phyloP scores from a whole-genome alignment of 1,140 invertebrate species.

The Ceratoteleas bidentatus region DNA sequence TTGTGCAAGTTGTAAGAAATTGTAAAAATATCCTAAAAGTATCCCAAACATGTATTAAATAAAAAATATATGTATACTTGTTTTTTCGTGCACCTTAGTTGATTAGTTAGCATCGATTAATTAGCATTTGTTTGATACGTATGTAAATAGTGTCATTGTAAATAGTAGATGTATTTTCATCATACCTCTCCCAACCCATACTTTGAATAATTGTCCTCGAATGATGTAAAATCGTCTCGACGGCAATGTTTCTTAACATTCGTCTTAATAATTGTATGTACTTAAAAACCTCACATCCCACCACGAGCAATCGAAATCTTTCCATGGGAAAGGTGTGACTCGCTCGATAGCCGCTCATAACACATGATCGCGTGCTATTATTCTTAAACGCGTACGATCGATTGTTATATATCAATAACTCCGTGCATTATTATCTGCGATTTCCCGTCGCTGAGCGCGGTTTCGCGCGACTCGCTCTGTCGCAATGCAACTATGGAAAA shows the following conservation, averaged over 20 bases:
- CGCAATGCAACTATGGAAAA: constrained; percentile 14
- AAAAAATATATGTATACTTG: too few relatives aligned
- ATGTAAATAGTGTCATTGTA: constrained; percentile 3
- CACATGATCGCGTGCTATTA: constrained; percentile 13
- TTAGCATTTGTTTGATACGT: not conserved
- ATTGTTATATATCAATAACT: constrained; percentile 37
- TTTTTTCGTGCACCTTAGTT: too few relatives aligned
- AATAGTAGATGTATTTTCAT: not conserved
- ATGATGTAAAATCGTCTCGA: too few relatives aligned
- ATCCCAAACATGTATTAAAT: too few relatives aligned
- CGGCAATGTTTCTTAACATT: too few relatives aligned
- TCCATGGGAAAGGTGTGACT: constrained; percentile 29
- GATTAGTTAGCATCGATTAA: too few relatives aligned
- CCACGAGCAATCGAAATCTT: constrained; percentile 19
- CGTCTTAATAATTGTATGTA: not conserved
- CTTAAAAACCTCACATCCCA: not conserved
- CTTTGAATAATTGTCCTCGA: not conserved
- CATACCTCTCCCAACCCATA: not conserved
- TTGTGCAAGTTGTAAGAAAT: too few relatives aligned
- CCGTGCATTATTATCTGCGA: constrained; percentile 35
- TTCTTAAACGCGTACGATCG: constrained; percentile 19
- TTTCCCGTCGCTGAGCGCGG: constrained; percentile 16
- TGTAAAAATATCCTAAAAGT: too few relatives aligned
- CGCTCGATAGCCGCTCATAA: constrained; percentile 27
- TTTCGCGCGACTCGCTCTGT: constrained; percentile 8